phyloP scores from a whole-genome alignment of 2,888 invertebrate genomes.

The Hirtodrosophila alboralis region DNA sequence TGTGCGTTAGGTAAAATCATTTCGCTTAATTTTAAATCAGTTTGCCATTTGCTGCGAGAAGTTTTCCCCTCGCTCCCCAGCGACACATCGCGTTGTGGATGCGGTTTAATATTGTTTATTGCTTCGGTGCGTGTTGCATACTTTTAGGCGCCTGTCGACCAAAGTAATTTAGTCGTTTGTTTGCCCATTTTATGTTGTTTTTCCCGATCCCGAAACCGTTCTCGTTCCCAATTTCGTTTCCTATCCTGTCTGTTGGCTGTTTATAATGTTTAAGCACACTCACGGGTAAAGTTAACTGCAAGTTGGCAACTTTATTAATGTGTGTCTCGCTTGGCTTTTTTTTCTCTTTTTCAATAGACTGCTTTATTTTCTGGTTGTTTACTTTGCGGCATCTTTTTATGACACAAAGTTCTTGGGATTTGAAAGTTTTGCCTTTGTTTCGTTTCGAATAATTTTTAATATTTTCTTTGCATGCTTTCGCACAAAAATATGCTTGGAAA shows the following conservation, averaged over 20 bases:
- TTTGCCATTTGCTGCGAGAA: conserved; percentile 65
- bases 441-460: conserved; percentile 28
- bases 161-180: conserved; percentile 67
- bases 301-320: conserved; percentile 76
- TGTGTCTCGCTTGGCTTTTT: conserved; percentile 42
- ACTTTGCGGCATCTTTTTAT: conserved; percentile 43
- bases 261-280: conserved; percentile 77
- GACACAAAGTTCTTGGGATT: conserved; percentile 22
- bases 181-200: conserved; percentile 52
- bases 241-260: conserved; percentile 33
- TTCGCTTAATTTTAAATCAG: conserved; percentile 78
- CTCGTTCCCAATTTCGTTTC: no score
- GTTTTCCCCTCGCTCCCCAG: conserved; percentile 20
- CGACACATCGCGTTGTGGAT: no score
- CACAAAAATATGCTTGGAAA: conserved; percentile 8
- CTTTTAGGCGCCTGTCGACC: conserved; percentile 57
- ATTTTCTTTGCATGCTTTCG: conserved; percentile 4
- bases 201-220: no score
- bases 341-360: conserved; percentile 43
- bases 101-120: conserved; percentile 72
- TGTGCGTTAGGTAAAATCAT: conserved; percentile 64
- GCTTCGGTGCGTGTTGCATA: conserved; percentile 67
- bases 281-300: conserved; percentile 75
- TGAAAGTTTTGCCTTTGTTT: conserved; percentile 11
- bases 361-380: conserved; percentile 31